A percentile compares a stretch with the other conserved stretches of the same genome.
Evolutionary conservation across 2,113 vertebrate species (phyloP).

Genomic region (Physeter macrocephalus): DNA sequence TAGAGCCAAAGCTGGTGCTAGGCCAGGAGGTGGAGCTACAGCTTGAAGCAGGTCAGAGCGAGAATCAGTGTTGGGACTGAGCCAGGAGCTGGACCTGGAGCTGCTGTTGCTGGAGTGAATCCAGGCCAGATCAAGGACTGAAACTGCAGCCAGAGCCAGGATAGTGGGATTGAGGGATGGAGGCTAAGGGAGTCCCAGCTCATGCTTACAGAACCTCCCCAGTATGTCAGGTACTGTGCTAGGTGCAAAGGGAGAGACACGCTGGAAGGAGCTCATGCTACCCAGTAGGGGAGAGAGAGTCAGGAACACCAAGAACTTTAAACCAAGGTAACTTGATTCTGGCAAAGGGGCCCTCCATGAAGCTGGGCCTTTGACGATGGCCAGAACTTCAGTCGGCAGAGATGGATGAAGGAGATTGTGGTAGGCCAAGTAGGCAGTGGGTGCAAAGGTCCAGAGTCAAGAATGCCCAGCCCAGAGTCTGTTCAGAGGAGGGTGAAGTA

Average conservation of each 20-base stretch:
- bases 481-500: background rate
- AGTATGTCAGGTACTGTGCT: background rate
- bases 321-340: background rate
- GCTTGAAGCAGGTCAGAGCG: slow-evolving; percentile 3
- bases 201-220: background rate
- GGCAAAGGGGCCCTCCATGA: background rate
- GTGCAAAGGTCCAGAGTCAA: background rate
- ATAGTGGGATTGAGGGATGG: background rate
- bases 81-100: background rate
- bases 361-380: background rate
- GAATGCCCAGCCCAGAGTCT: background rate
- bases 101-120: background rate
- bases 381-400: background rate
- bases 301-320: background rate
- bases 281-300: background rate
- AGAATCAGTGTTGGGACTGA: background rate
- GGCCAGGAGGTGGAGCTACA: background rate
- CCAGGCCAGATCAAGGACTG: background rate
- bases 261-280: background rate
- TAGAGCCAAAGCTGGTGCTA: background rate
- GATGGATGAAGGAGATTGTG: background rate
- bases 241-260: background rate
- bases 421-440: background rate
- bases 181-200: background rate
- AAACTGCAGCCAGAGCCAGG: background rate